Percentiles rank a stretch among this genome's conserved stretches.
Conservation (phyloP, 2,888 invertebrate species). For the Lampropteryx suffumata region DNA sequence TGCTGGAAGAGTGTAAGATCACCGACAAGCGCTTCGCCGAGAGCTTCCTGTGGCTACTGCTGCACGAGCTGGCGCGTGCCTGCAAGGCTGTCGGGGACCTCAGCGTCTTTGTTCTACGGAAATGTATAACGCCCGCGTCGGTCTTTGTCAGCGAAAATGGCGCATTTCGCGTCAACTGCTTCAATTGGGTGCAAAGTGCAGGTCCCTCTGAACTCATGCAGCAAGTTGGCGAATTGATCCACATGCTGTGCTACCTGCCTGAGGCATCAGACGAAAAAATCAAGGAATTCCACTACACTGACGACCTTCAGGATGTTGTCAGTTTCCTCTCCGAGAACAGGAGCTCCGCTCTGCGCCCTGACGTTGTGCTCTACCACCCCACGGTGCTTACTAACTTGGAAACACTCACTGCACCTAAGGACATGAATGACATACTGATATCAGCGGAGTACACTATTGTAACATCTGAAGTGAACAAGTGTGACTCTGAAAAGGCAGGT, state of each 20-base stretch:
- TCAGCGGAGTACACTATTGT: slow-evolving; percentile 40
- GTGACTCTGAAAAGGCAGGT: slow-evolving; percentile 73
- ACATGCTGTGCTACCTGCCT: slow-evolving; percentile 48
- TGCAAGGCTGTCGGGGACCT: slow-evolving; percentile 57
- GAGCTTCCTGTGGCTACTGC: slow-evolving; percentile 68
- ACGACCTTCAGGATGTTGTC: slow-evolving; percentile 66
- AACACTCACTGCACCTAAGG: slow-evolving; percentile 43
- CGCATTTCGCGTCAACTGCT: slow-evolving; percentile 68
- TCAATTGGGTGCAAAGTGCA: slow-evolving; percentile 48
- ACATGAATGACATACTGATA: slow-evolving; percentile 55
- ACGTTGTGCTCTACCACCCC: slow-evolving; percentile 73
- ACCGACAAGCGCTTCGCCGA: slow-evolving; percentile 62
- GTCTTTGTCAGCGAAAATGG: slow-evolving; percentile 63
- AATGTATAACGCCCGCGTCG: slow-evolving; percentile 56
- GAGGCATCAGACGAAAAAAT: slow-evolving; percentile 42
- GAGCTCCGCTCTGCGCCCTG: slow-evolving; percentile 57
- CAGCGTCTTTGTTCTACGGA: slow-evolving; percentile 53
- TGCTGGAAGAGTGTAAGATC: slow-evolving; percentile 57
- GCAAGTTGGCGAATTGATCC: slow-evolving; percentile 62
- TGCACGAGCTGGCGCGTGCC: slow-evolving; percentile 64
- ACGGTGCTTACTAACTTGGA: slow-evolving; percentile 73
- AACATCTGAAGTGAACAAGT: slow-evolving; percentile 61
- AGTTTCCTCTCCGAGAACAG: slow-evolving; percentile 62
- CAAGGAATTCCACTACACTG: slow-evolving; percentile 59
- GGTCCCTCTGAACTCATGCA: slow-evolving; percentile 45